A percentile compares a stretch with the other conserved stretches of the same genome.
phyloP scores from a whole-genome alignment of 2,113 vertebrate species.

The Herpetotheres cachinnans region DNA sequence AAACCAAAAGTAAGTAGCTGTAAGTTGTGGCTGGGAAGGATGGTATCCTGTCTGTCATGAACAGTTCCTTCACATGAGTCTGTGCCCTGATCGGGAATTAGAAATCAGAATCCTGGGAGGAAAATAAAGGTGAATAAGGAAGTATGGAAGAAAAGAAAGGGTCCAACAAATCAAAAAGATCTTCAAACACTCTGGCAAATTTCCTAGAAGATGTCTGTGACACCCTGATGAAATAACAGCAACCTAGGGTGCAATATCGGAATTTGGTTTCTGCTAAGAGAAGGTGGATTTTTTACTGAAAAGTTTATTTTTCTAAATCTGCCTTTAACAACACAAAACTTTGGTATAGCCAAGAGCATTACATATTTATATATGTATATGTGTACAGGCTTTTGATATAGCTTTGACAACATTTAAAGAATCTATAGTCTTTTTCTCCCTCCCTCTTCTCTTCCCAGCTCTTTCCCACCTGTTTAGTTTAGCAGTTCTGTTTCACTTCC shows the following conservation, averaged over 20 bases:
- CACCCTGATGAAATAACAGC: not conserved
- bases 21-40: not conserved
- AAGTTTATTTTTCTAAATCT: not conserved
- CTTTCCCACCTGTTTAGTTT: slow-evolving; percentile 12
- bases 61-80: not conserved
- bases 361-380: not conserved
- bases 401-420: not conserved
- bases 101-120: not conserved
- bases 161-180: not conserved
- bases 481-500: not conserved
- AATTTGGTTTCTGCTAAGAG: not conserved
- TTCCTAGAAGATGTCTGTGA: not conserved
- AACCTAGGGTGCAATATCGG: not conserved
- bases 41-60: not conserved
- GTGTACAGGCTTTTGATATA: not conserved
- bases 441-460: not conserved
- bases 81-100: not conserved
- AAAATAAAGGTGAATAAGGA: not conserved
- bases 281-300: not conserved
- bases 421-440: not conserved
- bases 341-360: not conserved
- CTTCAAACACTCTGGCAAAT: not conserved
- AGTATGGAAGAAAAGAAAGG: not conserved
- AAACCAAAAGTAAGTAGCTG: not conserved
- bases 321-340: not conserved